These are phyloP conservation scores for Styela clava DNA, from an alignment of 23 tunicate genomes.

Conservation along the genomic window DNA sequence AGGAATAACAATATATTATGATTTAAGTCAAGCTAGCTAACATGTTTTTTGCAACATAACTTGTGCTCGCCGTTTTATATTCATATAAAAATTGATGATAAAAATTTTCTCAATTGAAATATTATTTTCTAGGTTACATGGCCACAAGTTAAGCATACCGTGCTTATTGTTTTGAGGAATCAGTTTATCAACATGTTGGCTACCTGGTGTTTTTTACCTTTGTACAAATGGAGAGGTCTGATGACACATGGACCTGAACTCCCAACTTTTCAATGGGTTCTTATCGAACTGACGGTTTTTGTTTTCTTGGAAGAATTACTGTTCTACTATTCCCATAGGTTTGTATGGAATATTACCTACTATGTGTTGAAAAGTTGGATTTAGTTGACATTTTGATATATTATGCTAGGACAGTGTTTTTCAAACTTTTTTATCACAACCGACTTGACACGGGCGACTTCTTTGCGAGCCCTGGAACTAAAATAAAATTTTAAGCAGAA, in stretches of 20 bases:
- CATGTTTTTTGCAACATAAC: too few species aligned
- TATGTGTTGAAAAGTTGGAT: background rate
- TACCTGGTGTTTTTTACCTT: constrained; percentile 20
- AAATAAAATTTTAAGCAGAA: too few species aligned
- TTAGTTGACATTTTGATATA: too few species aligned
- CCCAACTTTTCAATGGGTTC: constrained; percentile 69
- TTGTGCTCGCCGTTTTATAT: too few species aligned
- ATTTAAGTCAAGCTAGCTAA: too few species aligned
- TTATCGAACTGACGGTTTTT: constrained; percentile 54
- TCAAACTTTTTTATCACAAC: too few species aligned
- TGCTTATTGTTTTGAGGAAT: constrained; percentile 45
- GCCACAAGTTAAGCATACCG: constrained; percentile 24
- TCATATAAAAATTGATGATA: too few species aligned
- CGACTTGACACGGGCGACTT: too few species aligned
- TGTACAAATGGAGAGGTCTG: constrained; percentile 58
- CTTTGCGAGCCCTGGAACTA: too few species aligned
- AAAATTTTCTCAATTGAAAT: too few species aligned
- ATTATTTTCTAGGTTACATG: constrained; percentile 35
- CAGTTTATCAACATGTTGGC: constrained; percentile 22
- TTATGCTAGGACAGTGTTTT: background rate
- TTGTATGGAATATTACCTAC: too few species aligned
- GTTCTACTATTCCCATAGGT: constrained; percentile 79
- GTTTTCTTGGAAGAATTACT: constrained; percentile 61
- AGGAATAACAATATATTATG: too few species aligned
- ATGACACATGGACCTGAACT: constrained; percentile 37